A percentile compares a stretch with the other conserved stretches of the same genome.
Conservation (phyloP, 2,797 vertebrate species). For the Todus mexicanus region DNA sequence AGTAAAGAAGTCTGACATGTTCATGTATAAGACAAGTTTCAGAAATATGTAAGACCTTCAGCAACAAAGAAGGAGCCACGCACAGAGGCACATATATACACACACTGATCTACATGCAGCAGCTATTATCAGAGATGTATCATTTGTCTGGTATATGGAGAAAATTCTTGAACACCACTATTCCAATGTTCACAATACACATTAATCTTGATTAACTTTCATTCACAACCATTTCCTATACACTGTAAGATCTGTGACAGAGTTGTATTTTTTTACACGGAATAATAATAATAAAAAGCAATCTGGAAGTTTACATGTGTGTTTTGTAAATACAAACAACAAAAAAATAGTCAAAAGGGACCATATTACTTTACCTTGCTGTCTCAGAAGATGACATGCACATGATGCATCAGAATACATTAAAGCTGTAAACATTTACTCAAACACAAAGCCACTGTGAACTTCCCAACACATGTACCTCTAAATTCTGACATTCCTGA, state of each 20-base stretch:
- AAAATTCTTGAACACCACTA: background rate
- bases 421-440: background rate
- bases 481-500: conserved; percentile 98
- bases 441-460: background rate
- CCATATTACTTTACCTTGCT: background rate
- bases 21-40: background rate
- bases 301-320: background rate
- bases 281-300: background rate
- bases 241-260: background rate
- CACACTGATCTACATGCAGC: background rate
- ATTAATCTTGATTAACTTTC: background rate
- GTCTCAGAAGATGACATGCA: background rate
- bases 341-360: background rate
- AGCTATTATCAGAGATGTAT: background rate
- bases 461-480: conserved; percentile 75
- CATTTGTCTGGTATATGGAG: background rate
- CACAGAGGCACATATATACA: too few species aligned
- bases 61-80: background rate
- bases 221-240: background rate
- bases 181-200: background rate
- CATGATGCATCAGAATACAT: background rate
- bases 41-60: background rate
- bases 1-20: background rate
- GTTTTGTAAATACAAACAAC: background rate
- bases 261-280: background rate